A percentile compares a stretch with the other conserved stretches of the same genome.
Evolutionary conservation across 2,888 invertebrate genomes (phyloP).

Genomic region (Euphydryas editha): DNA sequence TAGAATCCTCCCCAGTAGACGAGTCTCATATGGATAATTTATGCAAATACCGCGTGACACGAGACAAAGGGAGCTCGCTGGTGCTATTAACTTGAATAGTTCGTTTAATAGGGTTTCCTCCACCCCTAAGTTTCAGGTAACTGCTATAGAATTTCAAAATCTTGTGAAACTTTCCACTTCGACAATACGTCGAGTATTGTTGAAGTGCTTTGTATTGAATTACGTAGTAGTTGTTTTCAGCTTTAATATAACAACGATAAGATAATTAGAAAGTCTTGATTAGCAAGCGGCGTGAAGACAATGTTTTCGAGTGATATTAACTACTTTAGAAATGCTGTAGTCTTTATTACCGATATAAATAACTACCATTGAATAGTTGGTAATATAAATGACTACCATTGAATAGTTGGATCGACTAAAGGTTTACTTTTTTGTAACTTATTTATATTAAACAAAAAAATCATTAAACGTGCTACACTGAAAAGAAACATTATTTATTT

Average conservation of each 20-base stretch:
- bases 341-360: too few species aligned
- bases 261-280: not conserved
- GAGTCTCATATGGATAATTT: constrained; percentile 31
- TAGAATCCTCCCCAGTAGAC: constrained; percentile 1
- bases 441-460: too few species aligned
- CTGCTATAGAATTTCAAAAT: constrained; percentile 26
- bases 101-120: constrained; percentile 36
- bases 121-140: constrained; percentile 35
- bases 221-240: not conserved
- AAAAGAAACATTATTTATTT: too few species aligned
- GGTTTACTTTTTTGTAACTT: too few species aligned
- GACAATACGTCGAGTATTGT: constrained; percentile 11
- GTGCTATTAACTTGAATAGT: constrained; percentile 39
- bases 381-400: too few species aligned
- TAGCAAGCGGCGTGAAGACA: not conserved
- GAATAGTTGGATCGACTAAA: too few species aligned
- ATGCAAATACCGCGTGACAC: constrained; percentile 33
- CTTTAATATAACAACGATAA: not conserved
- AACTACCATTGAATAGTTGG: too few species aligned
- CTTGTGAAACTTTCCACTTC: constrained; percentile 27
- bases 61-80: constrained; percentile 36
- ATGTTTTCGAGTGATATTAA: too few species aligned
- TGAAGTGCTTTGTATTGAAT: constrained; percentile 15
- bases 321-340: too few species aligned
- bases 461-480: too few species aligned